Evolutionary conservation across 53 echinoderm and acorn worm genomes (phyloP).

Genomic region (Paracentrotus lividus): DNA sequence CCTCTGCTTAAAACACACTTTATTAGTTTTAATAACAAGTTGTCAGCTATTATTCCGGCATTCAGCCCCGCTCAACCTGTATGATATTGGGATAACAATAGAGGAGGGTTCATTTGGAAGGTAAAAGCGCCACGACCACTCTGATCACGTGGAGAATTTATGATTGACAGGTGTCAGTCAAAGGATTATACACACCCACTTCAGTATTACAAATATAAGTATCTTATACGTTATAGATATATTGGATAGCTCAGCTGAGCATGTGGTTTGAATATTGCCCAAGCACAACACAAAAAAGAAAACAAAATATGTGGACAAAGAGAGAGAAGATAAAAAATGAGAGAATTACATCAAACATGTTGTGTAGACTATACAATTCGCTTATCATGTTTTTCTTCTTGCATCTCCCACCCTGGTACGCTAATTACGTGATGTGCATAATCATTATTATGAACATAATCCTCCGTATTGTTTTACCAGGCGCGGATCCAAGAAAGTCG

Average conservation of each 20-base stretch:
- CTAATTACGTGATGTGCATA: no score
- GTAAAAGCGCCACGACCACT: not conserved
- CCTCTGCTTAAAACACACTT: not conserved
- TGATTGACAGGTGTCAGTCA: conserved; percentile 20
- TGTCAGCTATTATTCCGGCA: conserved; percentile 4
- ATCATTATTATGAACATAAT: no score
- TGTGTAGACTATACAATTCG: no score
- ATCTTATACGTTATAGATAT: not conserved
- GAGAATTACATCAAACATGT: no score
- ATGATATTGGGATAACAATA: conserved; percentile 16
- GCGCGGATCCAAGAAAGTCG: no score
- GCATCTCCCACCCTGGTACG: no score
- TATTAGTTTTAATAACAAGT: conserved; percentile 3
- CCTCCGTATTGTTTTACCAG: no score
- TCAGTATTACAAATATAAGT: not conserved
- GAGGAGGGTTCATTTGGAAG: not conserved
- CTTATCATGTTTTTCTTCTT: no score
- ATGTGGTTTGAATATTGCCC: not conserved
- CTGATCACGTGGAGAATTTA: not conserved
- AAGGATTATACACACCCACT: not conserved
- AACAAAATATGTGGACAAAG: not conserved
- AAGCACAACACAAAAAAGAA: not conserved
- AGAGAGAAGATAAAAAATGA: not conserved
- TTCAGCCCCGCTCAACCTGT: not conserved
- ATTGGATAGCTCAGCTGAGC: not conserved